Evolutionary conservation across 1,140 invertebrate species (phyloP).

Genomic region (Nymphalis io): DNA sequence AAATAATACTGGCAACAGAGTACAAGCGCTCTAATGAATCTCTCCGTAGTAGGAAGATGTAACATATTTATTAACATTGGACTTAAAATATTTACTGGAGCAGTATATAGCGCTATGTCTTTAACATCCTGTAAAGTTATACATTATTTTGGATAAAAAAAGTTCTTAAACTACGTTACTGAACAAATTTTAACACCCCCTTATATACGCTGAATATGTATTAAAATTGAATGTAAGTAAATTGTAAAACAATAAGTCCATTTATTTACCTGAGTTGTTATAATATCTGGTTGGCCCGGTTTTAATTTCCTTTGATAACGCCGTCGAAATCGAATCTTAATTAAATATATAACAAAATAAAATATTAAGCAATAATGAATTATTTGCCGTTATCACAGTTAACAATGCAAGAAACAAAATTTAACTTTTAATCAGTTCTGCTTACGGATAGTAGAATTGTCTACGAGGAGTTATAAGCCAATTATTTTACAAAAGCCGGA

Average conservation of each 20-base stretch:
- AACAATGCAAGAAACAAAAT: too few species aligned
- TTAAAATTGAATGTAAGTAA: not conserved
- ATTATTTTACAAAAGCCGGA: too few species aligned
- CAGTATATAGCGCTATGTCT: slow-evolving; percentile 83
- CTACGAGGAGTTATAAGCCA: too few species aligned
- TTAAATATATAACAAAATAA: slow-evolving; percentile 11
- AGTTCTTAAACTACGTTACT: too few species aligned
- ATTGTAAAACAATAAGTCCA: not conserved
- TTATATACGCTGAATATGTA: too few species aligned
- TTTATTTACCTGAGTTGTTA: slow-evolving; percentile 80
- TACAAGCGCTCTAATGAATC: slow-evolving; percentile 83
- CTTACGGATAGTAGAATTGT: too few species aligned
- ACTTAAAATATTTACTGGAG: slow-evolving; percentile 78
- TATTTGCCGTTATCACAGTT: not conserved
- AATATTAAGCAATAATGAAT: slow-evolving; percentile 12
- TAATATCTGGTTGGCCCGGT: slow-evolving; percentile 78
- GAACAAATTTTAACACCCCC: too few species aligned
- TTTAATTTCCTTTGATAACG: slow-evolving; percentile 81
- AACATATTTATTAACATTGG: slow-evolving; percentile 82
- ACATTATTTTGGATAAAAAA: not conserved
- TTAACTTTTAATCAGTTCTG: too few species aligned
- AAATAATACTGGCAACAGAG: slow-evolving; percentile 84
- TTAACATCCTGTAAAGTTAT: slow-evolving; percentile 79
- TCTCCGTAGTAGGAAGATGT: slow-evolving; percentile 81
- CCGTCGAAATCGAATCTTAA: slow-evolving; percentile 81